These are phyloP conservation scores for Tachypleus tridentatus DNA, from an alignment of 1,140 invertebrate genomes.

Conservation along the genomic window DNA sequence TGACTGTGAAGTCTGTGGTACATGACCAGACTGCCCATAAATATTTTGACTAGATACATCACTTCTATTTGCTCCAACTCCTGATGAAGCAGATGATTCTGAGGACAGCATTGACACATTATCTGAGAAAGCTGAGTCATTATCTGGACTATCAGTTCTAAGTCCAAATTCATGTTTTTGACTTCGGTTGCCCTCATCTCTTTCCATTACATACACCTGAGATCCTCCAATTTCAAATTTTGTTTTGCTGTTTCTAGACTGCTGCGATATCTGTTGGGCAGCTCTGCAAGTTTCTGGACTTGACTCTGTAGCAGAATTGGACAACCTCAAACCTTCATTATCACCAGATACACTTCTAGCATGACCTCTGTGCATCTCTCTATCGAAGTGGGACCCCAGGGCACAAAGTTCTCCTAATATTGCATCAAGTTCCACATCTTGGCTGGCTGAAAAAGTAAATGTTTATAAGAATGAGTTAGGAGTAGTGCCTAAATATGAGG, in stretches of 20 bases:
- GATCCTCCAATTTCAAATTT: slow-evolving; percentile 31
- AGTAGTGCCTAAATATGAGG: too few relatives aligned
- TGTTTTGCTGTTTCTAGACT: slow-evolving; percentile 34
- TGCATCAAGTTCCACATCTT: slow-evolving; percentile 89
- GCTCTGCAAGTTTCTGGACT: background rate
- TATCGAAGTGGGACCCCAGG: slow-evolving; percentile 65
- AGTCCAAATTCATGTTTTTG: slow-evolving; percentile 31
- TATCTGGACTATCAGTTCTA: slow-evolving; percentile 83
- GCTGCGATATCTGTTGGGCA: background rate
- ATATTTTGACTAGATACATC: slow-evolving; percentile 22
- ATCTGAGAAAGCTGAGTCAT: slow-evolving; percentile 95
- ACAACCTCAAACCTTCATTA: background rate
- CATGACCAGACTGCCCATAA: slow-evolving; percentile 24
- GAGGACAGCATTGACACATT: slow-evolving; percentile 82
- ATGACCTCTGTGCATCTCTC: slow-evolving; percentile 28
- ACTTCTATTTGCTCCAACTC: slow-evolving; percentile 44
- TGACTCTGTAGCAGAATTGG: background rate
- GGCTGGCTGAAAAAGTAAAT: slow-evolving; percentile 53
- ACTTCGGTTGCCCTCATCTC: slow-evolving; percentile 17
- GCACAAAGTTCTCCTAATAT: slow-evolving; percentile 88
- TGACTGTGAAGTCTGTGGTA: too few relatives aligned
- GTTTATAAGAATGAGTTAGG: slow-evolving; percentile 8
- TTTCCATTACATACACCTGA: slow-evolving; percentile 8
- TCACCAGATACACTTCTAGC: slow-evolving; percentile 12
- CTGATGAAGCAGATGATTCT: slow-evolving; percentile 75